Conservation (phyloP, 2,797 vertebrate genomes). For the Anguilla marmorata region DNA sequence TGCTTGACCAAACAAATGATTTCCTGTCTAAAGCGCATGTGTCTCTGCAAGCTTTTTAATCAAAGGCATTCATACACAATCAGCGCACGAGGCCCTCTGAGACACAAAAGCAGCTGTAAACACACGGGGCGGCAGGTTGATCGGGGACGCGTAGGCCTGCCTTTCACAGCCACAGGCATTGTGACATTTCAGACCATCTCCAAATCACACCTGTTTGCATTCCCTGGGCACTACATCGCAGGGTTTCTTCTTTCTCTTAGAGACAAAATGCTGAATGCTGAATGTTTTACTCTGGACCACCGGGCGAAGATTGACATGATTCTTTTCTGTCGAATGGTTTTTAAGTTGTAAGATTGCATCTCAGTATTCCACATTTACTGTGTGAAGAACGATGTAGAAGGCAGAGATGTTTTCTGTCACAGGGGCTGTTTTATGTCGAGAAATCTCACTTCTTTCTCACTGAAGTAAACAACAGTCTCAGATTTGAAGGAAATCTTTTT, state of each 20-base stretch:
- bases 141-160: neutral
- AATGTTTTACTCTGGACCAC: neutral
- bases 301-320: neutral
- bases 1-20: conserved; percentile 10
- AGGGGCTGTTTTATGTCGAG: neutral
- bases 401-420: neutral
- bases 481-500: neutral
- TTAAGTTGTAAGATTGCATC: neutral
- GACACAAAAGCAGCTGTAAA: conserved; percentile 25
- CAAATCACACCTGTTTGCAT: conserved; percentile 50
- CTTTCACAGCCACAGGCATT: conserved; percentile 24
- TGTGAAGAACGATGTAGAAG: neutral
- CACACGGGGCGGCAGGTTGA: conserved; percentile 2
- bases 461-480: neutral
- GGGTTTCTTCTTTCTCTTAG: neutral
- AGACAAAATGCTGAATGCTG: neutral
- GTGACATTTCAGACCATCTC: conserved; percentile 56
- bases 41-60: neutral
- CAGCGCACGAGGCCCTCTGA: conserved; percentile 6
- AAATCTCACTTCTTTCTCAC: neutral
- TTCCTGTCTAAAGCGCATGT: neutral
- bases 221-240: conserved; percentile 30
- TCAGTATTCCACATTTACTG: neutral
- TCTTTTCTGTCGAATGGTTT: neutral
- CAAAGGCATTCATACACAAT: conserved; percentile 21